Evolutionary conservation across 2,113 vertebrate genomes (phyloP), one percentile per base, ranked within the genome.

Genomic region (Prionailurus bengalensis): DNA sequence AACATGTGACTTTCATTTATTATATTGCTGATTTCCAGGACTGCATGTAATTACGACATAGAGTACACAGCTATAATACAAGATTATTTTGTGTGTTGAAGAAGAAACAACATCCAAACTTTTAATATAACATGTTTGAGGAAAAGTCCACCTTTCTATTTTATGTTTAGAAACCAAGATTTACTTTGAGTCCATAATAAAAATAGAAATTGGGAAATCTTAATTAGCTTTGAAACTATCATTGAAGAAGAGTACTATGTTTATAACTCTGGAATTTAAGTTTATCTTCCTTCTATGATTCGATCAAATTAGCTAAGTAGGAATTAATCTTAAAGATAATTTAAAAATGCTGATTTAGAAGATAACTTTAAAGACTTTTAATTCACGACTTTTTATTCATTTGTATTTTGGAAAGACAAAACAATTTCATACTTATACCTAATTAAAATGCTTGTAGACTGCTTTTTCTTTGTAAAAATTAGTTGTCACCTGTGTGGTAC

Each of bases 1-100:
- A 93, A 61, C 89, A 83, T 83, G n/a, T 94, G 94, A 85, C 53
- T 90, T 97, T 97, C 92, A 65, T 96, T 98, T 95, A 95, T 95
- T 94, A 89, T 82, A 36, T 85, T 98, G 93, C 93, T 97, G 73
- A 95, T 96, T 97, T 95, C 70, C 33, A 96, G 81, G 83, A 73
- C 55, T 96, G 31, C 91, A 78, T 96, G 31, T 93, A 78, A 65
- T 91, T 79, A 89, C 33, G 80, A 1, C 17, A 17, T 61, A 81
- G 33, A 70, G 23, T 87, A 53, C 27, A 48, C 51, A 76, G 73
- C 12, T 92, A 97, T 92, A 97, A 82, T 88, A 76, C 51, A 93
- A 65, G 61, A 17, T 80, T 89, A 94, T 68, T 95, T 95, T 98
- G 84, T 96, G 88, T 85, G 39, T 91, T 97, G 95, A 95, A 92